These are phyloP conservation scores for Phortica variegata DNA, from an alignment of 1,140 invertebrate genomes.

Conservation along the genomic window DNA sequence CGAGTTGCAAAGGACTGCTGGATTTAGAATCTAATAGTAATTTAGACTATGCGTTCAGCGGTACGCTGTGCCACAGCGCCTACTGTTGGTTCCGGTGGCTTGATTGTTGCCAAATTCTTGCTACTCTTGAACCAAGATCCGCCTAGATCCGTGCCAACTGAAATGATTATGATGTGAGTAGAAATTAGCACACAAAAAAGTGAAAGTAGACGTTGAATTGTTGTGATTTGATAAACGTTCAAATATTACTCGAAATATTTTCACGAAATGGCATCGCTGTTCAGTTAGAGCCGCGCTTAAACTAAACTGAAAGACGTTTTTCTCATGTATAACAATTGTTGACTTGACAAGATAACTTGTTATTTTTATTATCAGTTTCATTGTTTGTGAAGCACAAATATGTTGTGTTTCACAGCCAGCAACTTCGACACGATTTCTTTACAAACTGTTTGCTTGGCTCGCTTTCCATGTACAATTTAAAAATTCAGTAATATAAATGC, in stretches of 20 bases:
- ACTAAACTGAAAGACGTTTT: constrained; percentile 7
- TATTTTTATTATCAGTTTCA: constrained; percentile 42
- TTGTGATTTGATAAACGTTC: too few species aligned
- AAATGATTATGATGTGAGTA: constrained; percentile 24
- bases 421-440: constrained; percentile 4
- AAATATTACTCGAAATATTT: not conserved
- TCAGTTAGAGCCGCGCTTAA: not conserved
- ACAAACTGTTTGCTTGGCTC: constrained; percentile 5
- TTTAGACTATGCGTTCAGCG: constrained; percentile 35
- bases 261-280: constrained; percentile 9
- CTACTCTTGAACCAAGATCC: constrained; percentile 31
- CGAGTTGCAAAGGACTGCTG: constrained; percentile 22
- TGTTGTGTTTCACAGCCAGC: too few species aligned
- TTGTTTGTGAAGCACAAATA: too few species aligned
- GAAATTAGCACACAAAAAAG: too few species aligned
- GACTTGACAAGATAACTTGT: too few species aligned
- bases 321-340: constrained; percentile 10
- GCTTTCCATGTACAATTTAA: constrained; percentile 8
- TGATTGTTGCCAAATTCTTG: constrained; percentile 13
- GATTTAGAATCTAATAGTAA: not conserved
- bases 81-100: constrained; percentile 11
- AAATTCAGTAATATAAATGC: constrained; percentile 35
- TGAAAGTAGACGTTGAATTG: too few species aligned
- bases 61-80: constrained; percentile 39
- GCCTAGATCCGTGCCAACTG: constrained; percentile 46